A percentile compares a stretch with the other conserved stretches of the same genome.
phyloP scores from a whole-genome alignment of 2,888 invertebrate species.

The Rhingia campestris region DNA sequence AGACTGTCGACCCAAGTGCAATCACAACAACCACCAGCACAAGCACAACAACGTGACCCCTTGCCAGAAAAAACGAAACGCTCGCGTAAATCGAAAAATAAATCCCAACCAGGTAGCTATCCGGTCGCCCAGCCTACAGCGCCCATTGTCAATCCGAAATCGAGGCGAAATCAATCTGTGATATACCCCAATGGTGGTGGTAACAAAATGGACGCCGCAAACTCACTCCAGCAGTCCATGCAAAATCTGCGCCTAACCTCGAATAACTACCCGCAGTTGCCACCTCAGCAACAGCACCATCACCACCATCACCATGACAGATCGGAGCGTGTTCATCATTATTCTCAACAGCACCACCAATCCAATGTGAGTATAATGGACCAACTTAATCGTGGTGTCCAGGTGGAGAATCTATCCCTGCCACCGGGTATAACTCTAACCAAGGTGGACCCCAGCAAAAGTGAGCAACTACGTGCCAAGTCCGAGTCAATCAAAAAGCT shows the following conservation, averaged over 20 bases:
- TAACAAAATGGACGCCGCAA: slow-evolving; percentile 71
- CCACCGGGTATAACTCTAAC: slow-evolving; percentile 93
- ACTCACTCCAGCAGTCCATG: slow-evolving; percentile 78
- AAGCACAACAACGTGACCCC: slow-evolving; percentile 28
- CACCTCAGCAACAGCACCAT: slow-evolving; percentile 64
- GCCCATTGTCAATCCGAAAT: slow-evolving; percentile 33
- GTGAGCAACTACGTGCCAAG: slow-evolving; percentile 81
- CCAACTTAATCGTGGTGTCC: slow-evolving; percentile 82
- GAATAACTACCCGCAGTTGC: slow-evolving; percentile 73
- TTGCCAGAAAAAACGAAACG: slow-evolving; percentile 60
- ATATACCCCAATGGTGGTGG: slow-evolving; percentile 61
- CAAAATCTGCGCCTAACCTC: slow-evolving; percentile 77
- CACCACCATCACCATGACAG: slow-evolving; percentile 52
- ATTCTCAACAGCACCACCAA: slow-evolving; percentile 41
- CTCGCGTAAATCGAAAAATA: slow-evolving; percentile 65
- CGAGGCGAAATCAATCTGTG: slow-evolving; percentile 72
- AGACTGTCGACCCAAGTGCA: slow-evolving; percentile 44
- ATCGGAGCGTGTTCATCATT: slow-evolving; percentile 64
- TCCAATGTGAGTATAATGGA: slow-evolving; percentile 82
- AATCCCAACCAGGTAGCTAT: slow-evolving; percentile 43
- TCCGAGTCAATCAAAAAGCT: slow-evolving; percentile 82
- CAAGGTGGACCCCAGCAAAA: slow-evolving; percentile 85
- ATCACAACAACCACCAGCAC: slow-evolving; percentile 66
- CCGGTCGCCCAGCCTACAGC: slow-evolving; percentile 14
- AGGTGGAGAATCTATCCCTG: slow-evolving; percentile 86